A percentile compares a stretch with the other conserved stretches of the same genome.
phyloP scores from a whole-genome alignment of 2,888 invertebrate genomes.

The Trichopoda pennipes region DNA sequence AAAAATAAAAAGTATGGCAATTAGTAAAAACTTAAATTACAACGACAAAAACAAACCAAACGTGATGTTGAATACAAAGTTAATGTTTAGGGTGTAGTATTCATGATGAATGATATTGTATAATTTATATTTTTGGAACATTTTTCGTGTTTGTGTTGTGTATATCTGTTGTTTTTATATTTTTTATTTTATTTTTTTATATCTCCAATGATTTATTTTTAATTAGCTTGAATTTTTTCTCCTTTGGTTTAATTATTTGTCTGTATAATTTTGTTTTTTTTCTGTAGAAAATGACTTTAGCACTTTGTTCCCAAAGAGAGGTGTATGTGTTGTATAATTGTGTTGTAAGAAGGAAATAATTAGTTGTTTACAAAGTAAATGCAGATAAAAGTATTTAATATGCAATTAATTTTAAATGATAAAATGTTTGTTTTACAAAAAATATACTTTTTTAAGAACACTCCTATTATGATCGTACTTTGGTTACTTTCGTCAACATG shows the following conservation, averaged over 20 bases:
- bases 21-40: conserved; percentile 59
- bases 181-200: neutral
- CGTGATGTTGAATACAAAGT: conserved; percentile 28
- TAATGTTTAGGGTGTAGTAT: conserved; percentile 50
- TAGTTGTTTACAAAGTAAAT: neutral
- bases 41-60: conserved; percentile 21
- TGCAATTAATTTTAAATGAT: conserved; percentile 12
- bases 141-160: conserved; percentile 3
- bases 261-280: neutral
- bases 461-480: too few species aligned
- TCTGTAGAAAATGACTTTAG: neutral
- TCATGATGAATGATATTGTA: conserved; percentile 55
- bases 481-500: too few species aligned
- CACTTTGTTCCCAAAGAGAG: neutral
- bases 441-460: too few species aligned
- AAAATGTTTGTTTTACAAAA: neutral
- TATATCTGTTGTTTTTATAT: neutral
- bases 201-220: conserved; percentile 55
- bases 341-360: conserved; percentile 40
- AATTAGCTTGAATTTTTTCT: conserved; percentile 39
- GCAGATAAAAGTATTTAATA: conserved; percentile 9
- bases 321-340: conserved; percentile 10
- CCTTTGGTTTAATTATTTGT: neutral
- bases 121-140: conserved; percentile 42
- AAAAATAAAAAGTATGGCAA: conserved; percentile 69